Base-by-base conservation (phyloP, 2,797 vertebrate species). In the Heterohyrax brucei region DNA sequence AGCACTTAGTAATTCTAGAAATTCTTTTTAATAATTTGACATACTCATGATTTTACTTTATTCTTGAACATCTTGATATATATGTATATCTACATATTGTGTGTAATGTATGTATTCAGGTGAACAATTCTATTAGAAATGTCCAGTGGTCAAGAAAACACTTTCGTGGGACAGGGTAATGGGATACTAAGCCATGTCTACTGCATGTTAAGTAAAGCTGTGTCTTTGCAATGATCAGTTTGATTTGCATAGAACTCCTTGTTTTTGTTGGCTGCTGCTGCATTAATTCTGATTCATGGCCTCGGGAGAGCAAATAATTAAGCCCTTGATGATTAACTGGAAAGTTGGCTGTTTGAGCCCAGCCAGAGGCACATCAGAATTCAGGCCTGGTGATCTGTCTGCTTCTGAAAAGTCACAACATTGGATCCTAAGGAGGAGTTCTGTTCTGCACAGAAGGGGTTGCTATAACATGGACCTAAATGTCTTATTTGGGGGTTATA, bases 81-180 rank as follows among this genome's bases (percentile, higher is more conserved):
- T 39, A 39, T 39, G 39, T 39, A 39, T 39, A 39, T 39, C 39
- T 39, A 39, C 39, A 39, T 39, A 39, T 39, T 39, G 3, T 39
- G 39, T 39, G 39, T 39, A 39, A 39, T 39, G 3, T 28, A 48
- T 81, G 39, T 39, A 85, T 81, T 59, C n/a, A 72, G 62, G 26
- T 72, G 30, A 76, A 62, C 50, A 82, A 72, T 33, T 95, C 56
- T 80, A 21, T 12, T 81, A 86, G 21, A 88, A 91, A 95, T 28
- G 21, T 46, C 1, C 46, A 56, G 39, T 70, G 13, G 12, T 78
- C 72, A 48, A 76, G 39, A 39, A 91, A 70, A 84, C 66, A 83
- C 44, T 86, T 92, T 30, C 10, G 53, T 72, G 53, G 21, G 80
- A 13, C 56, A 6, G 3, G 21, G 22, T 83, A 48, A 93, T 68